Base-by-base conservation (phyloP, 1,140 invertebrate genomes). In the Psilanteris sp. region DNA sequence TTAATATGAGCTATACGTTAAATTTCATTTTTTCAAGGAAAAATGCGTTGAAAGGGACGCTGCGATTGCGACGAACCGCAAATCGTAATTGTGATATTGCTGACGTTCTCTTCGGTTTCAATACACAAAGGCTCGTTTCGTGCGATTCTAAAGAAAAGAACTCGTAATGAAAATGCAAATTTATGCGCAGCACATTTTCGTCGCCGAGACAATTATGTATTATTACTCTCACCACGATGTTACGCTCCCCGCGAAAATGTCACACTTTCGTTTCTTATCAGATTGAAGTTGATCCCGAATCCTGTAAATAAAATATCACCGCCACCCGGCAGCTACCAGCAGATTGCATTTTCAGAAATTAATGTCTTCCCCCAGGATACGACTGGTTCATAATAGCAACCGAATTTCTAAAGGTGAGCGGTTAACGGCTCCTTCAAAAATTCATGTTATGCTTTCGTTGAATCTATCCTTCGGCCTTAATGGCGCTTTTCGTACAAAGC, bases 361-460 rank as follows among this genome's bases (percentile, higher is more conserved):
- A 83, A 85, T 85, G 77, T 59, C 37, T 57, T 68, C 73, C 64
- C 73, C 54, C 32, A 54, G 70, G 78, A 76, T 73, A 68, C 29
- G 54, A 61, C 50, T 70, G 64, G 39, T 73, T 79, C 77, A 79
- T 81, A 80, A 84, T 80, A 50, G 76, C 26, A 59, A 34, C 14
- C 68, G 71, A 81, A 78, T 78, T 81, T 81, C 79, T 81, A 82
- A 81, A 79, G 79, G 50, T 76, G 52, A 78, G 70, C 77, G 78
- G 71, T 81, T 82, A 81, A 80, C 77, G 79, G 76, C 52, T 74
- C 66, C 68, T 44, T 87, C 22, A 85, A 85, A 86, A 84, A 87
- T 86, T 83, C 79, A 87, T 85, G 67, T 57, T 57, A 59, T 14
- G 46, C 48, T 71, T 70, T 70, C 70, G 67, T 27, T 46, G 29